These are phyloP conservation scores for Callosobruchus maculatus DNA, from an alignment of 2,888 invertebrate genomes.

Conservation along the genomic window DNA sequence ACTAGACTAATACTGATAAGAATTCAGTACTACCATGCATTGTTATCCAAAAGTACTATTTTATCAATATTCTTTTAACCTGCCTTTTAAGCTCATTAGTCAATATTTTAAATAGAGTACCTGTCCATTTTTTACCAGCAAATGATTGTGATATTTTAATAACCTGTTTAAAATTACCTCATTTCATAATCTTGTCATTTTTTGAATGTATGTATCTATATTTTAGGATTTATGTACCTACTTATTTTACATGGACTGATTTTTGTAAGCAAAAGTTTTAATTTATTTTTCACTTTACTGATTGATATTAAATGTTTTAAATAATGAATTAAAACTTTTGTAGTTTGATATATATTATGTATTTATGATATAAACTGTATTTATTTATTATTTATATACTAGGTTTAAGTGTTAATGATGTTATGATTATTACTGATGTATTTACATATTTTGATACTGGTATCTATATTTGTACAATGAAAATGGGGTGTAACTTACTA, in stretches of 20 bases:
- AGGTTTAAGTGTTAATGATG: background rate
- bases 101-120: background rate
- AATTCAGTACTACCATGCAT: no score
- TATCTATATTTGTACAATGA: background rate
- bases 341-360: conserved; percentile 16
- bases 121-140: conserved; percentile 28
- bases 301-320: conserved; percentile 17
- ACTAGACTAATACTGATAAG: no score
- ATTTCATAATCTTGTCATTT: background rate
- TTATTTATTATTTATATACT: background rate
- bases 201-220: conserved; percentile 6
- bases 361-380: conserved; percentile 3
- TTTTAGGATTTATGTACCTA: conserved; percentile 11
- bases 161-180: background rate
- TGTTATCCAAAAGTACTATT: background rate
- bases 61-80: background rate
- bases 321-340: conserved; percentile 37
- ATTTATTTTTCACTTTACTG: conserved; percentile 28
- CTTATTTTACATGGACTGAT: conserved; percentile 6
- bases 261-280: conserved; percentile 42
- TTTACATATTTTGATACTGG: background rate
- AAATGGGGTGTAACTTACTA: background rate
- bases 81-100: background rate
- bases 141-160: conserved; percentile 33
- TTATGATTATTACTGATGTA: background rate